A percentile compares a stretch with the other conserved stretches of the same genome.
phyloP scores from a whole-genome alignment of 2,888 invertebrate species.

The Epirrhoe tristata region DNA sequence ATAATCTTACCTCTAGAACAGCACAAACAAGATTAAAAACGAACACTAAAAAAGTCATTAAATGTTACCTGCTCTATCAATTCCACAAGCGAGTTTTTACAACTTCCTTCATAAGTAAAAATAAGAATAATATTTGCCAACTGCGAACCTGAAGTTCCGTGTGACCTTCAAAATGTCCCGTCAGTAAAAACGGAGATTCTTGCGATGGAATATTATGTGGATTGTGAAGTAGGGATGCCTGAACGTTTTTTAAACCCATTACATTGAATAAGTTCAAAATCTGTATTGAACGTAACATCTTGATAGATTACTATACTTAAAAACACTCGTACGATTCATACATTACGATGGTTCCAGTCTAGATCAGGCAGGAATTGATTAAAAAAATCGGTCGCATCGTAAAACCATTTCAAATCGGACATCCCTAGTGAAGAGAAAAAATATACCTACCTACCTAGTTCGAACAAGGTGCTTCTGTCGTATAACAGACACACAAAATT shows the following conservation, averaged over 20 bases:
- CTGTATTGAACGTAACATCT: too few species aligned
- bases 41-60: slow-evolving; percentile 41
- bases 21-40: slow-evolving; percentile 18
- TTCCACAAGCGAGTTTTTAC: slow-evolving; percentile 61
- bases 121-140: slow-evolving; percentile 59
- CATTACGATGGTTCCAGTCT: too few species aligned
- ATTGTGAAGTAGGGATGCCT: background rate
- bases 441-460: slow-evolving; percentile 18
- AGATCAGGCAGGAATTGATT: too few species aligned
- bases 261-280: too few species aligned
- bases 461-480: slow-evolving; percentile 9
- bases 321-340: too few species aligned
- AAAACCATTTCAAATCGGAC: too few species aligned
- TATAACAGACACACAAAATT: background rate
- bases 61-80: slow-evolving; percentile 58
- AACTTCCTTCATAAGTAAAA: slow-evolving; percentile 67
- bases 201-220: slow-evolving; percentile 20
- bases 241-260: too few species aligned
- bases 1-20: slow-evolving; percentile 11
- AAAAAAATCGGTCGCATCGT: too few species aligned
- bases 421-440: slow-evolving; percentile 13
- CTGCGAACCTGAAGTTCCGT: slow-evolving; percentile 69
- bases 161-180: slow-evolving; percentile 69
- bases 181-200: slow-evolving; percentile 59
- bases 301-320: too few species aligned